Evolutionary conservation across 2,888 invertebrate species (phyloP).

Genomic region (Chrysolina haemoptera): DNA sequence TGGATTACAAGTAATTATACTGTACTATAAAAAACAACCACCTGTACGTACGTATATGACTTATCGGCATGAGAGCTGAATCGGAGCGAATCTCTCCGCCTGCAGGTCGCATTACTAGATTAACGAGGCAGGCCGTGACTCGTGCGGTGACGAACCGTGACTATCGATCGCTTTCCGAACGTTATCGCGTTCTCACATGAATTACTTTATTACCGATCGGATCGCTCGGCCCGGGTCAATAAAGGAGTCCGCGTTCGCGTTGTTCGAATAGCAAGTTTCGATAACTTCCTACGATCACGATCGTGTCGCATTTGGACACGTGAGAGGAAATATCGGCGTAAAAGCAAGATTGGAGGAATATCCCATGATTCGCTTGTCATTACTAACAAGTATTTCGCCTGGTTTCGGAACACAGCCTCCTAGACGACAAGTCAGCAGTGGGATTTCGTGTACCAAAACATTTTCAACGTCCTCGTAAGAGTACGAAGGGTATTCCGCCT

Average conservation of each 20-base stretch:
- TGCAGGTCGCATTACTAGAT: slow-evolving; percentile 59
- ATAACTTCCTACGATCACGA: background rate
- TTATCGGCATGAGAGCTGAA: background rate
- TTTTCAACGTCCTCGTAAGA: too few relatives aligned
- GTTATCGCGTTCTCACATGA: slow-evolving; percentile 67
- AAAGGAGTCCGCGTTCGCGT: slow-evolving; percentile 26
- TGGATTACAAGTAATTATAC: too few relatives aligned
- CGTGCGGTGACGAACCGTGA: slow-evolving; percentile 56
- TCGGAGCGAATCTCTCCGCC: background rate
- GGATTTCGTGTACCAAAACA: too few relatives aligned
- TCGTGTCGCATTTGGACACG: too few relatives aligned
- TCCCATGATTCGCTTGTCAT: too few relatives aligned
- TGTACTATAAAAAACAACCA: background rate
- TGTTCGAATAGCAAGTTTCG: slow-evolving; percentile 28
- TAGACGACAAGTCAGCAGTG: too few relatives aligned
- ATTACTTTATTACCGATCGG: slow-evolving; percentile 60
- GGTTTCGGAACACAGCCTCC: too few relatives aligned
- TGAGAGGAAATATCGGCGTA: too few relatives aligned
- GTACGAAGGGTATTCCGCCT: too few relatives aligned
- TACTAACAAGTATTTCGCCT: too few relatives aligned
- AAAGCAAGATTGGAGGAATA: too few relatives aligned
- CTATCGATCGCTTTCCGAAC: slow-evolving; percentile 63
- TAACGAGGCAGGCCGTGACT: slow-evolving; percentile 50
- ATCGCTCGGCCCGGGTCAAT: slow-evolving; percentile 40
- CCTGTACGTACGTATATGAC: background rate